Conservation (phyloP, 2,113 vertebrate species). For the Dromas ardeola region DNA sequence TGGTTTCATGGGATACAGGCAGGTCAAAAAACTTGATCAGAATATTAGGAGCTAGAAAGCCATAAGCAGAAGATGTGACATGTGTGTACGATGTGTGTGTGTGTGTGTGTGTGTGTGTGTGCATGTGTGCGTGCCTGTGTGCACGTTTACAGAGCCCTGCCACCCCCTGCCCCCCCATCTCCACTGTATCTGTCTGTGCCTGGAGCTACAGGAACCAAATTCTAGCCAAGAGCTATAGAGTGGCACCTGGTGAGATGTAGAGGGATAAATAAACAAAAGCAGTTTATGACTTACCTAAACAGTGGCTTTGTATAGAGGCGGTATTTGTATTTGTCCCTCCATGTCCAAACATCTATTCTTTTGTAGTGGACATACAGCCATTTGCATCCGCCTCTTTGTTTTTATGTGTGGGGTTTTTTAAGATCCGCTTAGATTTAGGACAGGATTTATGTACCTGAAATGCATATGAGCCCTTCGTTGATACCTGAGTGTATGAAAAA, state of each 20-base stretch:
- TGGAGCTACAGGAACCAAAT: background rate
- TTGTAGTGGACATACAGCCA: background rate
- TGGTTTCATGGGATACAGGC: background rate
- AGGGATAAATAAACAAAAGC: background rate
- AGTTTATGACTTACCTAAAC: background rate
- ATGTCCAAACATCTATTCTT: background rate
- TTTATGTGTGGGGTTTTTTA: background rate
- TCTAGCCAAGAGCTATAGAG: background rate
- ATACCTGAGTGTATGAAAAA: background rate
- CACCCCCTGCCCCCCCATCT: background rate
- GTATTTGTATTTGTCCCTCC: background rate
- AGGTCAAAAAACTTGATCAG: background rate
- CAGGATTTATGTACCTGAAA: background rate
- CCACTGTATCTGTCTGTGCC: background rate
- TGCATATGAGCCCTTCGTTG: background rate
- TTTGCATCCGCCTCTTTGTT: background rate
- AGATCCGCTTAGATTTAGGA: background rate
- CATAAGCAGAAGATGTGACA: background rate
- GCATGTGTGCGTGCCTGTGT: background rate
- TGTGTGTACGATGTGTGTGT: background rate
- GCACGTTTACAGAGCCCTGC: background rate
- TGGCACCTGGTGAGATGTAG: background rate
- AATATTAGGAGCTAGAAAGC: background rate
- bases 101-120: no score
- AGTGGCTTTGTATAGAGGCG: background rate